Evolutionary conservation across 2,888 invertebrate genomes (phyloP), one percentile per base, ranked within the genome.

Genomic region (Metacarcinus magister): DNA sequence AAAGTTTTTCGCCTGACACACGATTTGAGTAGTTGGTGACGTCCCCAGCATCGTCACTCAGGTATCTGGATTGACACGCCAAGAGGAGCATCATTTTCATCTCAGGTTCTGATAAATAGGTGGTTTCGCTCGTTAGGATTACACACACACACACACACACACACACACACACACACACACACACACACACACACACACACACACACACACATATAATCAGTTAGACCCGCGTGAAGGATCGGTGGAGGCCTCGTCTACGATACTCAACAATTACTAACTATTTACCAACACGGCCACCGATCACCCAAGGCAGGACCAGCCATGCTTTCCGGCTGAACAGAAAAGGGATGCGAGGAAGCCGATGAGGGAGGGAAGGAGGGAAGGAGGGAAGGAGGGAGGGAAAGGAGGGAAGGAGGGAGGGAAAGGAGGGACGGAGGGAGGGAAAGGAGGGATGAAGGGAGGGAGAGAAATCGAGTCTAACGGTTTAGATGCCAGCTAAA

Each of bases 401-500:
- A 75, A 4, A 7, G 46, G 75, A 28, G 75, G 28, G 75, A 75
- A 10, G 28, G 75, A 13, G 19, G 3, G 60, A 60, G 13, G 16
- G 60, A 60, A 19, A 46, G 82, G 32, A 7, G 8, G 7, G 54
- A 54, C 13, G 54, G 54, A 54, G 54, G 54, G 13, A 13, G 7
- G 54, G n/a, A n/a, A n/a, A n/a, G n/a, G n/a, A n/a, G n/a, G n/a
- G n/a, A n/a, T n/a, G 67, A 67, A 28, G 10, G 82, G 82, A 82
- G 32, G 82, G 82, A 82, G 82, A 82, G 82, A 82, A 82, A 82
- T 82, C 82, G 82, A 82, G 82, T 82, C 67, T 67, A 82, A 82
- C 82, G 28, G 82, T 82, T 82, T 93, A 60, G 60, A 54, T 67
- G 93, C 60, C 93, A 93, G 32, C 93, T 60, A 93, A 93, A 93